Conservation (phyloP, 2,797 vertebrate genomes). For the Esox lucius region DNA sequence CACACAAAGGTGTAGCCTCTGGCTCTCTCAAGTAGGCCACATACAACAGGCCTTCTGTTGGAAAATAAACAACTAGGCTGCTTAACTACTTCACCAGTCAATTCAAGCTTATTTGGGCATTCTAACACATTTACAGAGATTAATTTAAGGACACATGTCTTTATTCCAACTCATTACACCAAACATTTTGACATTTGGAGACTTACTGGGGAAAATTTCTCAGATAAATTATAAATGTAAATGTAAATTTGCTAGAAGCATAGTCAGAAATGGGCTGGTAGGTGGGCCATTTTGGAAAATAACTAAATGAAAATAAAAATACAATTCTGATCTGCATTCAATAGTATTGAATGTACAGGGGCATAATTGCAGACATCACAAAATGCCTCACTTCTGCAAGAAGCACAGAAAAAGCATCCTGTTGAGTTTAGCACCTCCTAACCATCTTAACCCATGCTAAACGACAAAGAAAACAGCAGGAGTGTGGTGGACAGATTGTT, state of each 20-base stretch:
- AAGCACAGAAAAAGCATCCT: too few species aligned
- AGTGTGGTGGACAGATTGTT: too few species aligned
- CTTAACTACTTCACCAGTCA: slow-evolving; percentile 19
- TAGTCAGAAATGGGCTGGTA: background rate
- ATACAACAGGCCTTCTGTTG: slow-evolving; percentile 42
- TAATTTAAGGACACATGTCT: slow-evolving; percentile 36
- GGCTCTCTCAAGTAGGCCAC: slow-evolving; percentile 33
- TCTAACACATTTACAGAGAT: slow-evolving; percentile 47
- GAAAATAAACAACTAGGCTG: slow-evolving; percentile 25
- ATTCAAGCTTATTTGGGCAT: slow-evolving; percentile 32
- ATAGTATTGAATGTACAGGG: too few species aligned
- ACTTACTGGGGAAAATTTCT: slow-evolving; percentile 29
- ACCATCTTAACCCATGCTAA: too few species aligned
- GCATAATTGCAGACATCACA: too few species aligned
- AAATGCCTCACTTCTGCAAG: too few species aligned
- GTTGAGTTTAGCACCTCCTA: too few species aligned
- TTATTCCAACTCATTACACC: slow-evolving; percentile 56
- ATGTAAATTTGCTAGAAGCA: too few species aligned
- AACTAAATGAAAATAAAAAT: too few species aligned
- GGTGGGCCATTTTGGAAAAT: background rate
- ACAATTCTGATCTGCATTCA: too few species aligned
- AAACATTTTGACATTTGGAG: slow-evolving; percentile 46
- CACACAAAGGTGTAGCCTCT: slow-evolving; percentile 21
- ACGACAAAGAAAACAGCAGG: too few species aligned
- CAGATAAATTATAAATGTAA: slow-evolving; percentile 6